Base-by-base conservation (phyloP, 2,888 invertebrate genomes). In the Oscheius sp. region DNA sequence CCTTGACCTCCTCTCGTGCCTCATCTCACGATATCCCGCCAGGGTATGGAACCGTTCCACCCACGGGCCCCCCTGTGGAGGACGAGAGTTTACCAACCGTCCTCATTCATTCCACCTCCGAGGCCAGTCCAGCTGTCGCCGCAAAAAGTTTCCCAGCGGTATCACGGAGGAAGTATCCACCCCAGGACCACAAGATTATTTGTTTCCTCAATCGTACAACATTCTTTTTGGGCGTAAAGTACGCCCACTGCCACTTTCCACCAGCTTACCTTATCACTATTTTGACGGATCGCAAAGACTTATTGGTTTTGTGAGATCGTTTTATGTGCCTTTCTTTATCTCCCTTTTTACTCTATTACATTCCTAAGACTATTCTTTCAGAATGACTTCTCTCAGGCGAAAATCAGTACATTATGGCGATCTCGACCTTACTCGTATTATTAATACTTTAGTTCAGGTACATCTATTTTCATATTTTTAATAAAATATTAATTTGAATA, bases 381-480 rank as follows among this genome's bases (percentile, higher is more conserved):
- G 61, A 33, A 53, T 63, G 64, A 69, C 66, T 57, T 66, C 84
- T 66, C 80, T 81, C 71, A 74, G 84, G 58, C 78, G 84, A 45
- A 84, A 84, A 72, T 82, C 84, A 39, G 80, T 81, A 23, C 74
- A 74, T 67, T 80, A 79, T 67, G 81, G 78, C 39, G 77, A 82
- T 68, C 69, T 85, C 27, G 82, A 85, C 70, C 76, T 85, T 27
- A 83, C 85, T 67, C 72, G 79, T 48, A 70, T 85, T 45, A 85
- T 85, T 46, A 70, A 71, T 34, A 79, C 82, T 10, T 76, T 85
- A 20, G 74, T 81, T 1, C 75, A 79, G 73, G 80, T 64, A 50
- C 15, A 15, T 42, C 10, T 39, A 17, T 42, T 3, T 15, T 23
- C 15, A 31, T 25, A 2, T 25, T 20, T 42, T 45, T 12, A 1